Evolutionary conservation across 2,797 vertebrate species (phyloP).

Genomic region (Smutsia temminckii): DNA sequence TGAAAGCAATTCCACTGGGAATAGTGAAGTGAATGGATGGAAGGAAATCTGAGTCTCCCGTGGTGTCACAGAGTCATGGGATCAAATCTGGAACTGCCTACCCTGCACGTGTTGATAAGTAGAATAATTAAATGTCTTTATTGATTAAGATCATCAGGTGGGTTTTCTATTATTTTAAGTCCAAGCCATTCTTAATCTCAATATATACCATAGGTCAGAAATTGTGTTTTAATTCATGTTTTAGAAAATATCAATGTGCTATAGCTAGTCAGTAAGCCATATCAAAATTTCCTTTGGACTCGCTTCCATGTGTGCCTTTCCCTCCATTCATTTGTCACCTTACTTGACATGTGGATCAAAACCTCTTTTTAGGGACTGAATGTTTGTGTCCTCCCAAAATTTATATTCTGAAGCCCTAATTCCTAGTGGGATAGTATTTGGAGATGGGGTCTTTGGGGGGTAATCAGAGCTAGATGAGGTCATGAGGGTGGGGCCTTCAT

Average conservation of each 20-base stretch:
- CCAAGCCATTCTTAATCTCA: background rate
- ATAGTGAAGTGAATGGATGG: background rate
- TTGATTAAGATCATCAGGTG: background rate
- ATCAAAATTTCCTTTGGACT: background rate
- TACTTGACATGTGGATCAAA: background rate
- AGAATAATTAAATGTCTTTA: background rate
- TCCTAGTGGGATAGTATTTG: background rate
- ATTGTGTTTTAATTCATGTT: background rate
- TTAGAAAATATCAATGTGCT: background rate
- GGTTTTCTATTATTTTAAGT: background rate
- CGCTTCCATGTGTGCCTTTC: background rate
- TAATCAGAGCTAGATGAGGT: background rate
- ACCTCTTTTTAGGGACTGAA: background rate
- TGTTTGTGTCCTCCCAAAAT: background rate
- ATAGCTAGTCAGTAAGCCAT: background rate
- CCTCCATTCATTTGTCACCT: background rate
- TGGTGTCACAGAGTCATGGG: background rate
- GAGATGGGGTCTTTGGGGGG: background rate
- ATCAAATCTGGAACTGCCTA: background rate
- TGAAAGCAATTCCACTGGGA: background rate
- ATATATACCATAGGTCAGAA: slow-evolving; percentile 1
- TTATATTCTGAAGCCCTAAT: background rate
- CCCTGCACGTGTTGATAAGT: background rate
- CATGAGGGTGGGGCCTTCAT: background rate
- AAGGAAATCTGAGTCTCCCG: background rate